Conservation (phyloP, 2,797 vertebrate genomes). For the Zenarchopterus dispar region DNA sequence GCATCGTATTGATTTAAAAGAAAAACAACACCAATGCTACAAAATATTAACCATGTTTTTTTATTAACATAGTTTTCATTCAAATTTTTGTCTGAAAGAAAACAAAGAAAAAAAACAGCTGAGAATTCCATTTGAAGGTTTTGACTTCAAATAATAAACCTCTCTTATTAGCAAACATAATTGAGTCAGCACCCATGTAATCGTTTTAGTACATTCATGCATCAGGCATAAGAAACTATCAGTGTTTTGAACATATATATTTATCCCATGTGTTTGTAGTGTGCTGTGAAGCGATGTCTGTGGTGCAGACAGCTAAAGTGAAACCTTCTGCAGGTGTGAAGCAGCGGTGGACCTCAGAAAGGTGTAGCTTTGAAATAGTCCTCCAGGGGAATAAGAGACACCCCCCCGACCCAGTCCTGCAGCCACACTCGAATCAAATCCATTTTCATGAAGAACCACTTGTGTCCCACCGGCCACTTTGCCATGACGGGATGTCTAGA, state of each 20-base stretch:
- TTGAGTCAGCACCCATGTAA: conserved; percentile 18
- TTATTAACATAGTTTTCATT: too few species aligned
- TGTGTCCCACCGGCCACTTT: conserved; percentile 80
- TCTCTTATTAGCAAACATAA: conserved; percentile 7
- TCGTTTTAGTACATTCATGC: conserved; percentile 50
- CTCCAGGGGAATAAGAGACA: conserved; percentile 72
- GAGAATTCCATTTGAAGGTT: too few species aligned
- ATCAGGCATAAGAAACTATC: conserved; percentile 6
- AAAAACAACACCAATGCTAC: too few species aligned
- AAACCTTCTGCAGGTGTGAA: conserved; percentile 2
- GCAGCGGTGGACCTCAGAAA: conserved; percentile 56
- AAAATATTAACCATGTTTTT: too few species aligned
- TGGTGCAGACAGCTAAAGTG: conserved; percentile 7
- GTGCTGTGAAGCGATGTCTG: neutral
- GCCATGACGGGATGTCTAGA: conserved; percentile 80
- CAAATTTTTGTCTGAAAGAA: too few species aligned
- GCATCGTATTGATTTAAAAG: too few species aligned
- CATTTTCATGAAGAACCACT: conserved; percentile 85
- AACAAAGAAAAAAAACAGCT: too few species aligned
- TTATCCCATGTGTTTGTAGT: too few species aligned
- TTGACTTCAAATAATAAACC: neutral
- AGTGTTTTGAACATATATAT: too few species aligned
- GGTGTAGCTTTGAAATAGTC: conserved; percentile 83
- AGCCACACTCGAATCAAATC: conserved; percentile 80
- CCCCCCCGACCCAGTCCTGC: conserved; percentile 81